Percentiles rank a stretch among this genome's conserved stretches.
Evolutionary conservation across 2,113 vertebrate species (phyloP).

Genomic region (Callopanchax toddi): DNA sequence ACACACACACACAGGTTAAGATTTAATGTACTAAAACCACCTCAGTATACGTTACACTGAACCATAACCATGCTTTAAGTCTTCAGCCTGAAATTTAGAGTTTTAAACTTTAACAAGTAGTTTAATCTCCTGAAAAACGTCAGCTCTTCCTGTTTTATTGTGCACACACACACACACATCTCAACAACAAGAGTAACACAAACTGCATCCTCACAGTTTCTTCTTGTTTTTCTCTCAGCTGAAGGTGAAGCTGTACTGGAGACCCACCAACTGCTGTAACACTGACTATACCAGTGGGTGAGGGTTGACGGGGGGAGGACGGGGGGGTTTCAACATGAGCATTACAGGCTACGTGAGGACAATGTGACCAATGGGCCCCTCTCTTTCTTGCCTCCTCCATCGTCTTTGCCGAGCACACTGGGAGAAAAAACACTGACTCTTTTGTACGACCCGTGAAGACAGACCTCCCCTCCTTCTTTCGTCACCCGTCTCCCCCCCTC

Average conservation of each 20-base stretch:
- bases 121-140: not conserved
- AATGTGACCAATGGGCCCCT: conserved; percentile 58
- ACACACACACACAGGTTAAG: conserved; percentile 29
- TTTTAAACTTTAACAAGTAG: not conserved
- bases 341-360: conserved; percentile 48
- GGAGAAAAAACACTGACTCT: conserved; percentile 69
- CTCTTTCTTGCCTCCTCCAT: conserved; percentile 28
- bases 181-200: not conserved
- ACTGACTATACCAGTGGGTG: conserved; percentile 35
- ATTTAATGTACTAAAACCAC: not conserved
- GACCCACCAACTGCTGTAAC: conserved; percentile 11
- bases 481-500: not conserved
- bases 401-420: conserved; percentile 31
- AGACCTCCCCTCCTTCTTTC: conserved; percentile 34
- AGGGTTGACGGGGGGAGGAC: conserved; percentile 30
- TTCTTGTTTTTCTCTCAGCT: not conserved
- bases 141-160: not conserved
- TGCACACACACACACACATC: not conserved
- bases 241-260: conserved; percentile 11
- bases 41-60: not conserved
- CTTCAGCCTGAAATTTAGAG: not conserved
- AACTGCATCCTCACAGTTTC: not conserved
- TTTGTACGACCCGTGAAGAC: conserved; percentile 73
- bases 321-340: not conserved
- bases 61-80: not conserved